Base-by-base conservation (phyloP, 2,797 vertebrate genomes). In the Chaetodon trifasciatus region DNA sequence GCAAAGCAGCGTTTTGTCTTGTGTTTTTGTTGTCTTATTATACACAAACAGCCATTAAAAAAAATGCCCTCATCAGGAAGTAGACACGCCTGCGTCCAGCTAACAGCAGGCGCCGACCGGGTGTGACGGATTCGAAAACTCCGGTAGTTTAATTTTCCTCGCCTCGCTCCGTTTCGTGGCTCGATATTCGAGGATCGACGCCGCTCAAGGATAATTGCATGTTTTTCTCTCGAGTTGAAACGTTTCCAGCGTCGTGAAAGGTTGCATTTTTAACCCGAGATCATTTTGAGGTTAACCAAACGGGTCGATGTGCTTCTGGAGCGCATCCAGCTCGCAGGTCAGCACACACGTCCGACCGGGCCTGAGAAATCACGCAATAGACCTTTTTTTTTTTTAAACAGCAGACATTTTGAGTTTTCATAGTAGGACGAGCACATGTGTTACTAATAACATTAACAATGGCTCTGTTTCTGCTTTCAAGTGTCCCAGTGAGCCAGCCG, bases 241-340 rank as follows among this genome's bases (percentile, higher is more conserved):
- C 0, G 15, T 28, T 44, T 74, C 44, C 40, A 28, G 32, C 39
- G 32, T 1, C 0, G 11, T 37, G 9, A 69, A 58, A 19, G 42
- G 13, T 57, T 2, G 16, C 13, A 10, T 24, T 60, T 66, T 21
- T 32, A 61, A 28, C 9, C 5, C 8, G 49, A 42, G 46, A 24
- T 50, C 65, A 66, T 3, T 2, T 71, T 52, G 46, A 58, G 9
- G 46, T 74, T 68, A 55, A 61, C 16, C 65, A 69, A 72, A 77
- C 0, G 50, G 23, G 2, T 53, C 49, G 3, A 13, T 66, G 5
- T 60, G 23, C 42, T 47, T 40, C 23, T 50, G 40, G 5, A 76
- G 39, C 32, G 28, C 49, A 2, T 19, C 9, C 11, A 5, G 28
- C 47, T 70, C 28, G 24, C 64, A 60, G 46, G 21, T 52, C 40